Base-by-base conservation (phyloP, 2,113 vertebrate species). In the Lasiurus borealis region DNA sequence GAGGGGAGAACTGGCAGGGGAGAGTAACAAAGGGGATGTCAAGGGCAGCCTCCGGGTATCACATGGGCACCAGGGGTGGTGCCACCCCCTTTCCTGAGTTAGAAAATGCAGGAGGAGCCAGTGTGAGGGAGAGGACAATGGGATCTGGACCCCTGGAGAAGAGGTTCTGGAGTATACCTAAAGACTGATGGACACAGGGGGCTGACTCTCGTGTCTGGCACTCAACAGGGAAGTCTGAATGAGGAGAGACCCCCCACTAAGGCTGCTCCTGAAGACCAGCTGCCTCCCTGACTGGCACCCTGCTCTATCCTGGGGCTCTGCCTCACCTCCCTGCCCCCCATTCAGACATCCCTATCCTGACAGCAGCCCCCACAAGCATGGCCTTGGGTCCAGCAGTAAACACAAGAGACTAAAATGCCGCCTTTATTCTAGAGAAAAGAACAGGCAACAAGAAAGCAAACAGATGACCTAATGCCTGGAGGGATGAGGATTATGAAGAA, bases 141-240 rank as follows among this genome's bases (percentile, higher is more conserved):
- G 50, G 50, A 16, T 54, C 6, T 25, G 59, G 10, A 5, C 0
- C 11, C 54, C 46, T 59, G 12, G 64, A 69, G 69, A 73, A 4
- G 1, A 3, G 25, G 46, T 8, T 44, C 81, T 11, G 23, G 68
- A 46, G 29, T 31, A 29, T 8, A 46, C 31, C 29, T 5, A 5
- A 13, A 11, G 54, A 44, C 0, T 0, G 57, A 44, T 1, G 0
- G 10, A 48, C n/a, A 12, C 11, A 2, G 25, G 36, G 7, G 13
- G 57, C 8, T 36, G 76, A 59, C 23, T 52, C 92, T n/a, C n/a
- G 36, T 5, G 10, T 18, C 50, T 71, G 86, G 64, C 31, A 8
- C 7, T 25, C 18, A 27, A 44, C n/a, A 12, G 31, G 18, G 46
- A 5, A 1, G 1, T 52, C 76, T 68, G 57, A 36, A 2, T 34